Conservation (phyloP, 1,140 invertebrate species). For the Aporrectodea caliginosa region DNA sequence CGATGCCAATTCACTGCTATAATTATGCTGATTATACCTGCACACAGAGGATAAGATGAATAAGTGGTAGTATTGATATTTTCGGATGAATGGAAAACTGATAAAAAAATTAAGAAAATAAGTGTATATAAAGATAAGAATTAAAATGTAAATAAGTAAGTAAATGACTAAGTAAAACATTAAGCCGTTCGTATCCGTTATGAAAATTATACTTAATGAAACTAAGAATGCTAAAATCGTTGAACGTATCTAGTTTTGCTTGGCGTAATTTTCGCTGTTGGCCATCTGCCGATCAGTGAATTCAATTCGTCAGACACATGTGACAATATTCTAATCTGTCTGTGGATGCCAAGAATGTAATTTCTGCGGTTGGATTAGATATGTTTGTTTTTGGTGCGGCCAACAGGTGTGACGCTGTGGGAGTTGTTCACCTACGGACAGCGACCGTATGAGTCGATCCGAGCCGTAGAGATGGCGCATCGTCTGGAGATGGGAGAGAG, state of each 20-base stretch:
- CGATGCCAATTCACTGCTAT: too few species aligned
- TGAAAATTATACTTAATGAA: too few species aligned
- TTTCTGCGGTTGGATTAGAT: background rate
- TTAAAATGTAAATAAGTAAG: too few species aligned
- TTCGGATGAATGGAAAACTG: too few species aligned
- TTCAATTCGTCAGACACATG: background rate
- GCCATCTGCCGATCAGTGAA: background rate
- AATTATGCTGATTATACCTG: too few species aligned
- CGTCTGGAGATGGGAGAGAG: slow-evolving; percentile 87
- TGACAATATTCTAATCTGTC: background rate
- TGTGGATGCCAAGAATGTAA: background rate
- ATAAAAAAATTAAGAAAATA: too few species aligned
- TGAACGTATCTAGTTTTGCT: background rate
- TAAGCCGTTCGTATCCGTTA: too few species aligned
- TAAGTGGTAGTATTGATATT: too few species aligned
- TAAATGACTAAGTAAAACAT: too few species aligned
- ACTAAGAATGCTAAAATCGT: too few species aligned
- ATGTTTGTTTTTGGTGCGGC: background rate
- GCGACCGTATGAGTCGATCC: slow-evolving; percentile 84
- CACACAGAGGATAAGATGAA: too few species aligned
- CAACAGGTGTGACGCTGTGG: slow-evolving; percentile 85
- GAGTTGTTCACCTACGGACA: slow-evolving; percentile 92
- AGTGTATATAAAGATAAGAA: too few species aligned
- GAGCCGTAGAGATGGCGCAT: slow-evolving; percentile 84
- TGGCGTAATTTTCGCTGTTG: background rate